A percentile compares a stretch with the other conserved stretches of the same genome.
Evolutionary conservation across 2,113 vertebrate species (phyloP).

Genomic region (Synchiropus splendidus): DNA sequence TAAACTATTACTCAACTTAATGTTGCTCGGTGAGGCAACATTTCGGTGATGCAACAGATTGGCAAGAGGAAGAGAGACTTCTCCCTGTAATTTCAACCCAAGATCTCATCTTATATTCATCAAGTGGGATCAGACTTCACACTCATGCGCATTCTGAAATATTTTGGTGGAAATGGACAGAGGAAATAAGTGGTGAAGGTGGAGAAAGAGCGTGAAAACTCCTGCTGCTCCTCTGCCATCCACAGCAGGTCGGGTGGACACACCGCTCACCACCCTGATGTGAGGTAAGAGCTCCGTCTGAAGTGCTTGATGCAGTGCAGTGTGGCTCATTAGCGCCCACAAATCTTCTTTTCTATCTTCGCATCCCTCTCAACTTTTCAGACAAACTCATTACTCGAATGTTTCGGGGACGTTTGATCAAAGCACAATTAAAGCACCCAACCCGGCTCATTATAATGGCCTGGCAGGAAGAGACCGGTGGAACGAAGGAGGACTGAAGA

Average conservation of each 20-base stretch:
- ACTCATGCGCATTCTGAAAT: no score
- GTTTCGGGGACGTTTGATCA: conserved; percentile 29
- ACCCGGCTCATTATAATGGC: conserved; percentile 5
- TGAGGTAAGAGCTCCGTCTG: conserved; percentile 11
- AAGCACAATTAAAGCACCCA: conserved; percentile 18
- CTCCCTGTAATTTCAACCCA: conserved; percentile 4
- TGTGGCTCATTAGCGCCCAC: conserved; percentile 17
- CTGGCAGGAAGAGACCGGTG: conserved; percentile 9
- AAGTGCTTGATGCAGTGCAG: conserved; percentile 16
- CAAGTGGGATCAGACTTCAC: no score
- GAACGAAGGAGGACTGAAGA: conserved; percentile 9
- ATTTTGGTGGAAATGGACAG: no score
- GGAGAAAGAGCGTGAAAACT: conserved; percentile 2
- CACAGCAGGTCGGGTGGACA: neutral
- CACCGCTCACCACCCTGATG: neutral
- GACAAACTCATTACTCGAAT: conserved; percentile 31
- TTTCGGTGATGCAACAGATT: conserved; percentile 30
- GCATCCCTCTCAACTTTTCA: conserved; percentile 14
- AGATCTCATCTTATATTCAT: conserved; percentile 6
- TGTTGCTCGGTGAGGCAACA: conserved; percentile 1
- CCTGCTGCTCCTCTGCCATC: conserved; percentile 15
- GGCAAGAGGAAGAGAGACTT: conserved; percentile 19
- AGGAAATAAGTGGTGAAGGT: neutral
- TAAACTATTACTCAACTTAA: no score
- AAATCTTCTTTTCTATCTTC: conserved; percentile 10